Evolutionary conservation across 2,888 invertebrate genomes (phyloP).

Genomic region (Eilema caniola): DNA sequence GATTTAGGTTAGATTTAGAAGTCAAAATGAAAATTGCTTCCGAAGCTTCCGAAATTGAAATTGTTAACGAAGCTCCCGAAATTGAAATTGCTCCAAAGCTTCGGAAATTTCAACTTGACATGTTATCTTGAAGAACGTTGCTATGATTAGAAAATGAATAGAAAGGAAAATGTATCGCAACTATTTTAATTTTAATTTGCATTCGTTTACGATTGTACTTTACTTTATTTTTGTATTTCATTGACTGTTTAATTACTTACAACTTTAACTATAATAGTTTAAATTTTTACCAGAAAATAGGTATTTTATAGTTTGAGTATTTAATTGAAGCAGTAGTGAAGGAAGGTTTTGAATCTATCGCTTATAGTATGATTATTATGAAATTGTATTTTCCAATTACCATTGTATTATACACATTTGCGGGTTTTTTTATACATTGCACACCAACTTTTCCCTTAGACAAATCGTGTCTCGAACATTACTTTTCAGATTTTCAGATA

Average conservation of each 20-base stretch:
- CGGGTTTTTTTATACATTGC: not conserved
- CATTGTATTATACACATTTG: not conserved
- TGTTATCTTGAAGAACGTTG: not conserved
- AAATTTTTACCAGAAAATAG: not conserved
- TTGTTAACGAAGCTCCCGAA: conserved; percentile 32
- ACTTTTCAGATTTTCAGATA: not conserved
- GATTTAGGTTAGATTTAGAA: not conserved
- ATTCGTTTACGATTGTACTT: not conserved
- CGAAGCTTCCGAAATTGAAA: conserved; percentile 24
- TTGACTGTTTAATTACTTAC: not conserved
- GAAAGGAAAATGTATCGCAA: not conserved
- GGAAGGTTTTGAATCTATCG: not conserved
- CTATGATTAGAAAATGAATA: not conserved
- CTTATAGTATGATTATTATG: not conserved
- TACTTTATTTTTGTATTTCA: not conserved
- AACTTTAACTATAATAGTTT: too few species aligned
- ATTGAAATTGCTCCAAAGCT: not conserved
- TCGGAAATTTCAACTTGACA: not conserved
- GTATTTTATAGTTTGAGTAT: not conserved
- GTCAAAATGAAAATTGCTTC: conserved; percentile 41
- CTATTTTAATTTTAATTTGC: not conserved
- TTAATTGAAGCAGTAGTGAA: too few species aligned
- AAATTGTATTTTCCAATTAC: not conserved
- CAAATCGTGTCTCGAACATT: not conserved
- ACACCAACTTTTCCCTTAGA: not conserved